Percentiles rank a stretch among this genome's conserved stretches.
Conservation (phyloP, 2,797 vertebrate species). For the Parotocinclus haroldoi region DNA sequence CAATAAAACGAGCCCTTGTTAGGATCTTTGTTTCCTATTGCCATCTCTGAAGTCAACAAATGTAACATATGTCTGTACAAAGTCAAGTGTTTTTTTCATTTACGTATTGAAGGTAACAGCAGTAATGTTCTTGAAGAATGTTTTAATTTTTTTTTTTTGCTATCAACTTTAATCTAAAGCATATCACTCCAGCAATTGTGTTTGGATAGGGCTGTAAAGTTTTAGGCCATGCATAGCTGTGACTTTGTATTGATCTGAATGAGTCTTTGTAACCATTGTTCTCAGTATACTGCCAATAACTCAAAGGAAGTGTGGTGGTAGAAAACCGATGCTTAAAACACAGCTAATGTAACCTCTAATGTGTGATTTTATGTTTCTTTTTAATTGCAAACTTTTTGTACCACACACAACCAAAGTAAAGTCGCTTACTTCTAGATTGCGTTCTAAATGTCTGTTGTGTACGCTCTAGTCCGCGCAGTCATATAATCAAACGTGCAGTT, state of each 20-base stretch:
- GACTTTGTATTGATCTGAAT: not conserved
- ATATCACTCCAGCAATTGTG: slow-evolving; percentile 40
- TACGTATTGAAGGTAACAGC: too few relatives aligned
- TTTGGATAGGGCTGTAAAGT: not conserved
- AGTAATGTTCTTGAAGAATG: too few relatives aligned
- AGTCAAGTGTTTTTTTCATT: too few relatives aligned
- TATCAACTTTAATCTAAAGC: too few relatives aligned
- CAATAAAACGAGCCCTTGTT: too few relatives aligned
- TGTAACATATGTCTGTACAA: too few relatives aligned
- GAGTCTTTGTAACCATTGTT: slow-evolving; percentile 18
- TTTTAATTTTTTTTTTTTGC: too few relatives aligned
- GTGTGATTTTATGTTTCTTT: slow-evolving; percentile 55
- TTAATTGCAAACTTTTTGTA: slow-evolving; percentile 57
- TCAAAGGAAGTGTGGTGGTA: slow-evolving; percentile 17
- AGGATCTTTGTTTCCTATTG: too few relatives aligned
- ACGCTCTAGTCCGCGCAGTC: slow-evolving; percentile 2
- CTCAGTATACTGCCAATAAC: not conserved
- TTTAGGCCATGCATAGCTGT: not conserved
- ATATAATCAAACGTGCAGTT: slow-evolving; percentile 5
- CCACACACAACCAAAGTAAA: slow-evolving; percentile 79
- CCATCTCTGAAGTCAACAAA: too few relatives aligned
- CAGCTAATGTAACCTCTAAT: slow-evolving; percentile 37
- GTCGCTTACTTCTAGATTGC: slow-evolving; percentile 49
- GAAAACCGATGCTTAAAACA: slow-evolving; percentile 48
- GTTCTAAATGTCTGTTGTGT: slow-evolving; percentile 22